Evolutionary conservation across 2,113 vertebrate species (phyloP), one percentile per base, ranked within the genome.

Genomic region (Calyptommatus sinebrachiatus): DNA sequence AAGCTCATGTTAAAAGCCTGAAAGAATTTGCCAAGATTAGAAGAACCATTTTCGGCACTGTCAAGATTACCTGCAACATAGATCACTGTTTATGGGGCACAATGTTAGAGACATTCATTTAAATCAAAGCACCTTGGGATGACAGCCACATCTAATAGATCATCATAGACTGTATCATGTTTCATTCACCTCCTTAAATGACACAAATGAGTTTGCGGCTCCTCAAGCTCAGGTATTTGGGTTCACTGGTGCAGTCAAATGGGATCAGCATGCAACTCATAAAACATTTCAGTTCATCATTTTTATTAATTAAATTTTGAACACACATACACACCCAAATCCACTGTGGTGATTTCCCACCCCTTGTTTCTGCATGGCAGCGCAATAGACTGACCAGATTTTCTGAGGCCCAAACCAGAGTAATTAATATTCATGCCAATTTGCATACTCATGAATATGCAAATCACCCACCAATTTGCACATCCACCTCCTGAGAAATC

Each of bases 1-100:
- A 63, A 68, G 20, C 57, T 65, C 68, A 2, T 7, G 65, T 88
- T 28, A 65, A 60, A 84, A 20, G 1, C 22, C 41, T 60, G 50
- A 9, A 10, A 73, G 69, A 80, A 20, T 82, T 45, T 86, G 8
- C 60, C 89, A 86, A 85, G 83, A 73, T 89, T 83, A 87, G 81
- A 63, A 74, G 12, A 86, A 71, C 8, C 70, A 82, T 84, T 73
- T 86, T 26, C 77, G 87, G 83, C 20, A 81, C 1, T 2, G 48
- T 61, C 67, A 48, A 82, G 69, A 72, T 7, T 62, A 80, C 60
- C 62, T 1, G 0, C 66, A 45, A 80, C 57, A 67, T 62, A 78
- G 84, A 2, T 1, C 8, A 26, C 5, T 68, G 82, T 83, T 81
- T 77, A 88, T 61, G 26, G 24, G 57, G 7, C 22, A 70, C 68